These are phyloP conservation scores for Lagocephalus sceleratus DNA, from an alignment of 2,797 vertebrate genomes.

Conservation along the genomic window DNA sequence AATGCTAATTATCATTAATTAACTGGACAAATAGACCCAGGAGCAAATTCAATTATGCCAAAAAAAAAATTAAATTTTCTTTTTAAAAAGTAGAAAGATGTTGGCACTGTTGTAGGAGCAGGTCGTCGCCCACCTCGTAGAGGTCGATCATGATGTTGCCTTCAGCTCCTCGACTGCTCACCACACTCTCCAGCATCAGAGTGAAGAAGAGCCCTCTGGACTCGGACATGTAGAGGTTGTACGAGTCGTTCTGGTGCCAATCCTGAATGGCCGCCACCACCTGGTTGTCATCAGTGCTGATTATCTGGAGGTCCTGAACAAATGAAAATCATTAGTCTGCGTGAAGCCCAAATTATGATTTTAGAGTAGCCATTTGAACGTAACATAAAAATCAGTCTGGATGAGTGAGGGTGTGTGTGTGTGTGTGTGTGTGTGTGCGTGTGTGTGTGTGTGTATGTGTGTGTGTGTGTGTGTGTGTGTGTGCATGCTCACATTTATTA, in stretches of 20 bases:
- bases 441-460: too few species aligned
- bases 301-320: constrained; percentile 90
- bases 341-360: background rate
- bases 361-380: constrained; percentile 5
- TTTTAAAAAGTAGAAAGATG: constrained; percentile 11
- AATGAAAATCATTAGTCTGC: constrained; percentile 9
- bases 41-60: background rate
- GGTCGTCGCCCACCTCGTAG: constrained; percentile 84
- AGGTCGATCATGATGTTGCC: constrained; percentile 97
- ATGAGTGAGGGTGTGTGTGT: too few species aligned
- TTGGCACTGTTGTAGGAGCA: constrained; percentile 13
- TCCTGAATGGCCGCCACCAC: constrained; percentile 94
- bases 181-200: constrained; percentile 88
- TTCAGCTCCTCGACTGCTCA: constrained; percentile 88
- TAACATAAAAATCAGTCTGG: background rate
- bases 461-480: too few species aligned
- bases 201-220: constrained; percentile 88
- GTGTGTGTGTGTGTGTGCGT: too few species aligned
- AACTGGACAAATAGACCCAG: too few species aligned
- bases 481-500: too few species aligned
- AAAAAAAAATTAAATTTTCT: too few species aligned
- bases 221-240: constrained; percentile 93
- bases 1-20: too few species aligned
- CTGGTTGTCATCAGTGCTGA: constrained; percentile 94
- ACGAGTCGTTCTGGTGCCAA: constrained; percentile 94